Percentiles rank a stretch among this genome's conserved stretches.
Conservation (phyloP, 1,140 invertebrate species). For the Tetraneura akinire region DNA sequence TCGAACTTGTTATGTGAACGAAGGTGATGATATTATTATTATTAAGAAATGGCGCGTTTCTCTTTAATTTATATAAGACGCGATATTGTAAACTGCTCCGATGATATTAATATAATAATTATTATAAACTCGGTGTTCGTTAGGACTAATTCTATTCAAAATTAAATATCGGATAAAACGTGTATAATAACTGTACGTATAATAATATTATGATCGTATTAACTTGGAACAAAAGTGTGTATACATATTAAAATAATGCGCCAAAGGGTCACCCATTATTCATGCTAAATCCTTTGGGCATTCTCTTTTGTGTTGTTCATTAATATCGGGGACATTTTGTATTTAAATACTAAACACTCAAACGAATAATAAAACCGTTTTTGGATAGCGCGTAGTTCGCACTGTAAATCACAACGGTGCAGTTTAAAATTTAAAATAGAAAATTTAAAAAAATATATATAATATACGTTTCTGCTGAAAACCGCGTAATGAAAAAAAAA, state of each 20-base stretch:
- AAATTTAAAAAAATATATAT: too few species aligned
- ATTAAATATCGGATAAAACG: constrained; percentile 4
- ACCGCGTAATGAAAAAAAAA: neutral
- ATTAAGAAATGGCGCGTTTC: too few species aligned
- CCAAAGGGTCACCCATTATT: constrained; percentile 13
- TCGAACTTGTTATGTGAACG: too few species aligned
- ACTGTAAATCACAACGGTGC: neutral
- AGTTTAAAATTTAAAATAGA: neutral
- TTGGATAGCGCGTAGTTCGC: neutral
- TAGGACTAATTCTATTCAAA: neutral
- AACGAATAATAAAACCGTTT: neutral
- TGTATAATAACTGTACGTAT: too few species aligned
- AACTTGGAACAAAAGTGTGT: neutral
- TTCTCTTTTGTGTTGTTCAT: neutral
- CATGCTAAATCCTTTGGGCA: neutral
- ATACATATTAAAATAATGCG: neutral
- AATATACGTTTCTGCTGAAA: neutral
- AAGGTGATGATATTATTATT: too few species aligned
- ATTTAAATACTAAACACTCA: neutral
- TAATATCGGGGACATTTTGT: neutral
- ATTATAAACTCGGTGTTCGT: too few species aligned
- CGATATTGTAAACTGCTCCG: too few species aligned
- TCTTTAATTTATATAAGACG: too few species aligned
- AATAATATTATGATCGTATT: neutral
- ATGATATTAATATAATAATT: too few species aligned